Conservation (phyloP, 2,113 vertebrate species). For the Lophotis ruficrista region DNA sequence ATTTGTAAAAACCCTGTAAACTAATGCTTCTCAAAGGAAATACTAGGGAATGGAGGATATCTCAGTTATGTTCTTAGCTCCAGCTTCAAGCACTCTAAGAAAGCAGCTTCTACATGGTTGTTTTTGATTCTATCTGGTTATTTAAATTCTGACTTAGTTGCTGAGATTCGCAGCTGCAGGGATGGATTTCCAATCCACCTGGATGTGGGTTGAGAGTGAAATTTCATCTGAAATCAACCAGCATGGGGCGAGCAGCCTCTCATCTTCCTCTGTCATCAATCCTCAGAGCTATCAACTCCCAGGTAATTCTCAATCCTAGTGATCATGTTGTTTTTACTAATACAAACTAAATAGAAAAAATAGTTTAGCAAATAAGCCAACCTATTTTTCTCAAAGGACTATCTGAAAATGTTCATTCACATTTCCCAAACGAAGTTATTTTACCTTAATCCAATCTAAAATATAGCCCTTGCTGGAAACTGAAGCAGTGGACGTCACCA, state of each 20-base stretch:
- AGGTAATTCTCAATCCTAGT: not conserved
- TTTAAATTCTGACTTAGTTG: not conserved
- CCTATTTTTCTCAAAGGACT: not conserved
- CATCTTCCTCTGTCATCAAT: not conserved
- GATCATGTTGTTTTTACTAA: not conserved
- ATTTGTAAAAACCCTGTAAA: not conserved
- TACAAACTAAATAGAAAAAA: not conserved
- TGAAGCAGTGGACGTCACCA: not conserved
- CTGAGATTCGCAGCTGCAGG: not conserved
- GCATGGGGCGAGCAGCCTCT: not conserved
- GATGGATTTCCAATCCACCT: not conserved
- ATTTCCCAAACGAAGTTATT: not conserved
- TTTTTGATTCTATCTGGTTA: not conserved
- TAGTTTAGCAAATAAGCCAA: not conserved
- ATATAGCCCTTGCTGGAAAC: not conserved
- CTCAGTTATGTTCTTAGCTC: not conserved
- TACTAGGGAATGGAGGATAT: not conserved
- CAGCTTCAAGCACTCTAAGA: not conserved
- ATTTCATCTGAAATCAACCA: not conserved
- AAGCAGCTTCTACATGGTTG: not conserved
- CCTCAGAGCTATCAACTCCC: not conserved
- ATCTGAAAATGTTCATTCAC: not conserved
- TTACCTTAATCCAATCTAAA: not conserved
- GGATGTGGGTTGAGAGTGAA: not conserved
- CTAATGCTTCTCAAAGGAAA: not conserved